Conservation (phyloP, 2,888 invertebrate species). For the Pammene fasciana region DNA sequence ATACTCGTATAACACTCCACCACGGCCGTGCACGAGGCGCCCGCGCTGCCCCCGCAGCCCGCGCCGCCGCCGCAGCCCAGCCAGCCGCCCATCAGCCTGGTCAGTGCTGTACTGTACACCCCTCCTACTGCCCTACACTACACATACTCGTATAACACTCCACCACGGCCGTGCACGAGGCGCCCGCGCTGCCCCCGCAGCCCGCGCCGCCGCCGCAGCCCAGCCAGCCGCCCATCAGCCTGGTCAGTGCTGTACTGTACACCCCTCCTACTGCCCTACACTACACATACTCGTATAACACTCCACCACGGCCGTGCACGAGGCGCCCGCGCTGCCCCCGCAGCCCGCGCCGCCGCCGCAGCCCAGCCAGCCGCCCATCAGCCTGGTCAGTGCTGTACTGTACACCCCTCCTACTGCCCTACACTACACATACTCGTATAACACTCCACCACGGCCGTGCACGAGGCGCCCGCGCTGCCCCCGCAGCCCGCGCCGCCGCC, state of each 20-base stretch:
- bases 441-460: constrained; percentile 2
- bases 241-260: background rate
- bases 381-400: constrained; percentile 1
- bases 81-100: constrained; percentile 3
- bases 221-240: constrained; percentile 3
- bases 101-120: too few relatives aligned
- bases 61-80: constrained; percentile 2
- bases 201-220: constrained; percentile 3
- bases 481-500: constrained; percentile 4
- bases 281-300: too few relatives aligned
- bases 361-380: constrained; percentile 3
- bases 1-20: constrained; percentile 2
- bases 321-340: background rate
- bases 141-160: too few relatives aligned
- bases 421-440: too few relatives aligned
- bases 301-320: constrained; percentile 2
- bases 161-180: background rate
- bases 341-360: constrained; percentile 3
- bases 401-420: too few relatives aligned
- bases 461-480: background rate
- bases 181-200: background rate
- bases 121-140: too few relatives aligned
- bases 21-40: background rate
- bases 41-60: constrained; percentile 1
- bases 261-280: too few relatives aligned